Percentiles rank a stretch among this genome's conserved stretches.
Evolutionary conservation across 1,140 invertebrate genomes (phyloP).

Genomic region (Drosophila albomicans): DNA sequence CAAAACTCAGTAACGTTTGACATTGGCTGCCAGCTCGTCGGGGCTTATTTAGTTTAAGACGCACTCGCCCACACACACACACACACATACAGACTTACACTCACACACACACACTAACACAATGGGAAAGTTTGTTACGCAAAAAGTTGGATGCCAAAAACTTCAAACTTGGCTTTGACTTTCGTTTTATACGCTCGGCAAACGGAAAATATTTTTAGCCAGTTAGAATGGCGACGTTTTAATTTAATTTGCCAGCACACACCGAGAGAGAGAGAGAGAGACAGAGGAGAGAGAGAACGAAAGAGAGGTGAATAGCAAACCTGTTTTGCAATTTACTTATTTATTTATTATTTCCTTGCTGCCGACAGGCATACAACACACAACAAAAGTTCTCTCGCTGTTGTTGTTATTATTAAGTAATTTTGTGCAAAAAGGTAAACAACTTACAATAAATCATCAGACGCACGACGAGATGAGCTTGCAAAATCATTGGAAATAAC

Average conservation of each 20-base stretch:
- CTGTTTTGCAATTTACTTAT: conserved; percentile 5
- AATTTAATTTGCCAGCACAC: conserved; percentile 25
- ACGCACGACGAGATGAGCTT: not conserved
- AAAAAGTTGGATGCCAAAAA: conserved; percentile 41
- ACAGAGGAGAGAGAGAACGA: not conserved
- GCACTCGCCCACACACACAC: conserved; percentile 18
- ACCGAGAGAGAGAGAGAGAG: not conserved
- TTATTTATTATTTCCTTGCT: conserved; percentile 13
- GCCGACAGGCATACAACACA: not conserved
- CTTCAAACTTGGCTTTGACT: conserved; percentile 38
- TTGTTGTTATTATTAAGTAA: not conserved
- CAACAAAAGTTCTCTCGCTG: not conserved
- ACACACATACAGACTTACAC: not conserved
- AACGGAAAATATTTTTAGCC: conserved; percentile 35
- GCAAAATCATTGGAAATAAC: conserved; percentile 2
- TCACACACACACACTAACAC: conserved; percentile 7
- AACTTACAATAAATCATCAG: conserved; percentile 4
- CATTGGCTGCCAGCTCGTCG: conserved; percentile 36
- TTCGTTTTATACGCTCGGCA: conserved; percentile 33
- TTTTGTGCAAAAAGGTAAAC: not conserved
- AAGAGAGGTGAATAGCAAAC: not conserved
- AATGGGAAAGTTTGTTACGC: conserved; percentile 33
- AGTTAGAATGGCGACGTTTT: conserved; percentile 28
- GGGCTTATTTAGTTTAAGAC: conserved; percentile 50
- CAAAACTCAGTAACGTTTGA: conserved; percentile 24